Percentiles rank a stretch among this genome's conserved stretches.
phyloP scores from a whole-genome alignment of 2,797 vertebrate species.

The Peromyscus nudipes region DNA sequence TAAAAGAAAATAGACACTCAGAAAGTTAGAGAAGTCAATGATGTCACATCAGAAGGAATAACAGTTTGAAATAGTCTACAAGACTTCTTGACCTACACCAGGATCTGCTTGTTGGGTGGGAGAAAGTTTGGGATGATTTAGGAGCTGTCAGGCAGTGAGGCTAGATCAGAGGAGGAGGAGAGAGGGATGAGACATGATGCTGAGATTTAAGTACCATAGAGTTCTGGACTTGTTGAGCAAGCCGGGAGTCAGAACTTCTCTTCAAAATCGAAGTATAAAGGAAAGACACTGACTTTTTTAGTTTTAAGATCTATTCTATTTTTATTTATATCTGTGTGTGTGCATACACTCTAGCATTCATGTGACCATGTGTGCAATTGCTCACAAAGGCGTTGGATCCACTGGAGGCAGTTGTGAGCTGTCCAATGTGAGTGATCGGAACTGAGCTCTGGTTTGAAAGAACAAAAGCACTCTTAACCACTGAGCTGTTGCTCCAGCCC shows the following conservation, averaged over 20 bases:
- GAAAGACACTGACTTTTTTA: not conserved
- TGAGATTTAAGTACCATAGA: not conserved
- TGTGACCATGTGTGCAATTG: not conserved
- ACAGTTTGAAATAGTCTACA: constrained; percentile 1
- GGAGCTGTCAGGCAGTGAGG: not conserved
- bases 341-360: not conserved
- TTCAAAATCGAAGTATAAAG: not conserved
- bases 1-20: constrained; percentile 72
- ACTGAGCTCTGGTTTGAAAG: not conserved
- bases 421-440: too few species aligned
- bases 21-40: constrained; percentile 52
- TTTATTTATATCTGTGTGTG: not conserved
- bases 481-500: not conserved
- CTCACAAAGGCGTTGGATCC: not conserved
- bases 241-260: not conserved
- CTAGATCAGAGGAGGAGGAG: not conserved
- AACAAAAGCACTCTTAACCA: not conserved
- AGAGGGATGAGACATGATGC: not conserved
- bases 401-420: not conserved
- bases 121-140: not conserved
- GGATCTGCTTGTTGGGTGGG: not conserved
- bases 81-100: not conserved
- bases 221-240: not conserved
- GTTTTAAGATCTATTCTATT: not conserved
- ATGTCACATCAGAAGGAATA: constrained; percentile 46